Evolutionary conservation across 2,113 vertebrate species (phyloP).

Genomic region (Pholis gunnellus): DNA sequence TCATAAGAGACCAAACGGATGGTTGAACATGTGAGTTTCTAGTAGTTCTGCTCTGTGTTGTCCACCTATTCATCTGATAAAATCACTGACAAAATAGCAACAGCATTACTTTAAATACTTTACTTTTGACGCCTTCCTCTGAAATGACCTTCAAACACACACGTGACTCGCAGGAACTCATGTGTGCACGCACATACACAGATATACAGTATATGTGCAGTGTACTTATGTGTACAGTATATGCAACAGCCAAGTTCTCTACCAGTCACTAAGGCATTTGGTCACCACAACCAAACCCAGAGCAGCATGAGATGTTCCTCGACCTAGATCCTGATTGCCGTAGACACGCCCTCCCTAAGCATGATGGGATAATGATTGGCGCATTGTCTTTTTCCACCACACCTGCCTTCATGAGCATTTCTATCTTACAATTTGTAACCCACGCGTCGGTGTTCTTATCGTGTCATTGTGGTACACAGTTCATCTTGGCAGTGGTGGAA

Average conservation of each 20-base stretch:
- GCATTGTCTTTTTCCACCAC: not conserved
- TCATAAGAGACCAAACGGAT: slow-evolving; percentile 45
- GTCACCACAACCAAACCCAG: not conserved
- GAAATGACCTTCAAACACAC: not conserved
- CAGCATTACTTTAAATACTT: not conserved
- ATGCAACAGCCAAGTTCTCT: not conserved
- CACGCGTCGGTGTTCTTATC: not conserved
- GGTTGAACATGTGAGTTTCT: slow-evolving; percentile 62
- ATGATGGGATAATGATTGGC: slow-evolving; percentile 3
- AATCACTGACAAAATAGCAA: not conserved
- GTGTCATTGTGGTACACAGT: not conserved
- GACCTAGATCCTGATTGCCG: not conserved
- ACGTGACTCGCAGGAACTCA: not conserved
- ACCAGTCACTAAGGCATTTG: not conserved
- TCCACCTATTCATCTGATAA: slow-evolving; percentile 11
- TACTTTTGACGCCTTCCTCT: not conserved
- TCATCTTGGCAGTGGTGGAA: not conserved
- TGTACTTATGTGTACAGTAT: not conserved
- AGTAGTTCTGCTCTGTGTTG: slow-evolving; percentile 10
- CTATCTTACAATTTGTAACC: not conserved
- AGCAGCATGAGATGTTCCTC: not conserved
- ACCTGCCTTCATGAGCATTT: slow-evolving; percentile 2
- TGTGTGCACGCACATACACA: not conserved
- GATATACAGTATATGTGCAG: not conserved
- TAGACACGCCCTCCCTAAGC: not conserved